Evolutionary conservation across 2,888 invertebrate genomes (phyloP).

Genomic region (Machimus rusticus): DNA sequence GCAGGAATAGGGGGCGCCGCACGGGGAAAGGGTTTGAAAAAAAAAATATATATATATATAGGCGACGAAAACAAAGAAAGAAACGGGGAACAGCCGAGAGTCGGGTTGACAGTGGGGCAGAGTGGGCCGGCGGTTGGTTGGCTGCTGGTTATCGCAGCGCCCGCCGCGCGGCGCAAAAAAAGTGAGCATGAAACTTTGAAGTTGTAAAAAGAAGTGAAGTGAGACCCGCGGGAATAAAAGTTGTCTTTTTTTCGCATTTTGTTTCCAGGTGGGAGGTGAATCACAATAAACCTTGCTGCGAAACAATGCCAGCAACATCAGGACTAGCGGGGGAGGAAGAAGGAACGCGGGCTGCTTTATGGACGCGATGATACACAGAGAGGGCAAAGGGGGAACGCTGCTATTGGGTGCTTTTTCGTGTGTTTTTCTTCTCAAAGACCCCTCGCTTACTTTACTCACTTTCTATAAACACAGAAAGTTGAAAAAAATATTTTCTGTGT

Average conservation of each 20-base stretch:
- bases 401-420: neutral
- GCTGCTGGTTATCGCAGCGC: neutral
- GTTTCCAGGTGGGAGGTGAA: neutral
- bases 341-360: neutral
- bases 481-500: neutral
- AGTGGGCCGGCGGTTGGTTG: neutral
- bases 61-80: constrained; percentile 7
- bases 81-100: neutral
- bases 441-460: neutral
- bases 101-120: neutral
- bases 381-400: neutral
- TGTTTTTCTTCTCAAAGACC: neutral
- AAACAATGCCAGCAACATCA: neutral
- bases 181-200: constrained; percentile 1
- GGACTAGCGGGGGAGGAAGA: neutral
- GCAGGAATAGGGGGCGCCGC: neutral
- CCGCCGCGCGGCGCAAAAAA: neutral
- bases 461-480: neutral
- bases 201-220: neutral
- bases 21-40: neutral
- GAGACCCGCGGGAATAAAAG: constrained; percentile 1
- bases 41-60: neutral
- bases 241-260: neutral
- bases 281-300: neutral
- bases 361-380: neutral